A percentile compares a stretch with the other conserved stretches of the same genome.
These are phyloP conservation scores for Eonycteris spelaea DNA, from an alignment of 2,113 vertebrate genomes.

Conservation along the genomic window DNA sequence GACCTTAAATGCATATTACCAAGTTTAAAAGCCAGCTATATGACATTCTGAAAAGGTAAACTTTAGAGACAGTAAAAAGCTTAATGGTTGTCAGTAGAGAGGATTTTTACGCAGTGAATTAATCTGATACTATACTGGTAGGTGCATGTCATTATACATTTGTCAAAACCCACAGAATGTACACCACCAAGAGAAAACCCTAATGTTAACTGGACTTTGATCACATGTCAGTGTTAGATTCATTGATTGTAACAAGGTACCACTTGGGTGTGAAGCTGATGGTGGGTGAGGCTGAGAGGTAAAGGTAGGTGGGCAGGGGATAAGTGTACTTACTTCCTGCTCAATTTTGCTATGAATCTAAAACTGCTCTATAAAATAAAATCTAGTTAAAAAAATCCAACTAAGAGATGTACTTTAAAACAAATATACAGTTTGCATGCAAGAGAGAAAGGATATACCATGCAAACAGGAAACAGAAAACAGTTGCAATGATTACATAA, in stretches of 20 bases:
- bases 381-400: neutral
- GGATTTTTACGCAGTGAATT: neutral
- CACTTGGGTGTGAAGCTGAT: neutral
- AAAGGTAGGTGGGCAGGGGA: too few species aligned
- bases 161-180: neutral
- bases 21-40: neutral
- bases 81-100: neutral
- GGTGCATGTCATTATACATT: neutral
- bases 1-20: neutral
- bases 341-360: neutral
- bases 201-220: neutral
- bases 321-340: neutral
- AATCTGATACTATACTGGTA: neutral
- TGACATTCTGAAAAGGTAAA: neutral
- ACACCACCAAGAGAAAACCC: neutral
- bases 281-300: neutral
- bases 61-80: neutral
- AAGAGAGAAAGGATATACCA: neutral
- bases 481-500: neutral
- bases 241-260: neutral
- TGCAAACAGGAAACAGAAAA: neutral
- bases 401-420: neutral
- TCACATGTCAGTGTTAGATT: neutral
- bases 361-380: neutral
- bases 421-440: neutral